These are phyloP conservation scores for Goniozus legneri DNA, from an alignment of 1,140 invertebrate species.

Conservation along the genomic window DNA sequence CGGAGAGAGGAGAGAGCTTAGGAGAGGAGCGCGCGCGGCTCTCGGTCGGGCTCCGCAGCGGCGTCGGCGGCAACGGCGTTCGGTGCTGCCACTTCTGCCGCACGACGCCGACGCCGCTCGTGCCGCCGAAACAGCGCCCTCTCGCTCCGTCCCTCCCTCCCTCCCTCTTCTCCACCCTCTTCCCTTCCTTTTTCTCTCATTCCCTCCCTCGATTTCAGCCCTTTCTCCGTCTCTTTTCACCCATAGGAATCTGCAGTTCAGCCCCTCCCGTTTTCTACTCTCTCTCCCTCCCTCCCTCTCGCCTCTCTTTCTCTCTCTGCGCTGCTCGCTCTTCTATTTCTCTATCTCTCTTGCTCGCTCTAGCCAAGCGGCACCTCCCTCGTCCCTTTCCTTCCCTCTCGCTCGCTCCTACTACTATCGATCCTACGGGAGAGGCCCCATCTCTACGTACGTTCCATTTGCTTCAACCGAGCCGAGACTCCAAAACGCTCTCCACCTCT, in stretches of 20 bases:
- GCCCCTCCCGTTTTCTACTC: slow-evolving; percentile 8
- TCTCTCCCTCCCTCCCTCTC: slow-evolving; percentile 6
- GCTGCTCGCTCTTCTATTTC: slow-evolving; percentile 9
- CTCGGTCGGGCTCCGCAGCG: no score
- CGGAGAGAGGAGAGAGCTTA: slow-evolving; percentile 23
- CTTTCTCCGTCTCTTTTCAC: not conserved
- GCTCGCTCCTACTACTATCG: slow-evolving; percentile 25
- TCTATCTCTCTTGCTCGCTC: slow-evolving; percentile 7
- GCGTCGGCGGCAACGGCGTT: no score
- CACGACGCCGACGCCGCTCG: slow-evolving; percentile 16
- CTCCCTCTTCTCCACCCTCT: slow-evolving; percentile 18
- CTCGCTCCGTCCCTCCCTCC: slow-evolving; percentile 27
- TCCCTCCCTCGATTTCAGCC: not conserved
- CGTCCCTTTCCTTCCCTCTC: slow-evolving; percentile 11
- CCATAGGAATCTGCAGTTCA: not conserved
- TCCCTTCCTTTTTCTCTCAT: slow-evolving; percentile 11
- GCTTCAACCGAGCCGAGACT: slow-evolving; percentile 26
- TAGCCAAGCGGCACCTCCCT: slow-evolving; percentile 10
- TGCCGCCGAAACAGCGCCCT: slow-evolving; percentile 27
- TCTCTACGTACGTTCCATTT: slow-evolving; percentile 26
- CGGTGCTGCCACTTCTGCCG: slow-evolving; percentile 27
- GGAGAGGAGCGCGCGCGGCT: slow-evolving; percentile 22
- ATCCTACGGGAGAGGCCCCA: slow-evolving; percentile 33
- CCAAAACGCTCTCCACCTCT: slow-evolving; percentile 21
- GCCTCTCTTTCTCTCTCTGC: slow-evolving; percentile 14